Evolutionary conservation across 1,140 invertebrate genomes (phyloP), one percentile per base, ranked within the genome.

Genomic region (Caenorhabditis brenneri): DNA sequence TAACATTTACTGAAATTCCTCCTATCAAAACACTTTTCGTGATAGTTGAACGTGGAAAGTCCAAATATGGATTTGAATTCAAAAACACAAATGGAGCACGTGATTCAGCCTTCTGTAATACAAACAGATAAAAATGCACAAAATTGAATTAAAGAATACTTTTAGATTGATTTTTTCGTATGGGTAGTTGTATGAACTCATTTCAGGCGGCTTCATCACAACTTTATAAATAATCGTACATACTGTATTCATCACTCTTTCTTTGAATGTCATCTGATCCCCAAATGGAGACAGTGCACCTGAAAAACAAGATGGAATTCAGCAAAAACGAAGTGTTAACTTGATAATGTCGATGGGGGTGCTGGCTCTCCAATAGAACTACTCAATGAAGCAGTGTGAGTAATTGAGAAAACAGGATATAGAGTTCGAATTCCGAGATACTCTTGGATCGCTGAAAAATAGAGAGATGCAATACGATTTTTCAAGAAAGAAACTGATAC

Each of bases 21-120:
- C 85, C 85, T 36, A 86, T 84, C 24, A 31, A 16, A 16, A 86
- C 12, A 12, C 29, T 80, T 85, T 86, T 86, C 5, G 86, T 12
- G 7, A 86, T 2, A 1, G 46, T 36, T 1, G 82, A 74, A 22
- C 79, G 48, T 7, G 83, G 65, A 24, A 80, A 86, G 39, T 83
- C 79, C 27, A 86, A 53, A 33, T 58, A 80, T 3, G 82, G 82
- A 39, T 86, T 82, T 1, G 48, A 49, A 39, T 86, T 86, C 1
- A 42, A 27, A 33, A 86, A 69, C 0, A 85, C 55, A 33, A 86
- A 69, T 16, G 83, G 24, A 2, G 81, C n/a, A 24, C 29, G 7
- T 5, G 33, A 69, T 33, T 15, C 24, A 19, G 12, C 9, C 9
- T 58, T 7, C 49, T 51, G 49, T n/a, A n/a, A n/a, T n/a, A n/a